phyloP scores from a whole-genome alignment of 1,140 invertebrate genomes.

The Drosophila busckii region DNA sequence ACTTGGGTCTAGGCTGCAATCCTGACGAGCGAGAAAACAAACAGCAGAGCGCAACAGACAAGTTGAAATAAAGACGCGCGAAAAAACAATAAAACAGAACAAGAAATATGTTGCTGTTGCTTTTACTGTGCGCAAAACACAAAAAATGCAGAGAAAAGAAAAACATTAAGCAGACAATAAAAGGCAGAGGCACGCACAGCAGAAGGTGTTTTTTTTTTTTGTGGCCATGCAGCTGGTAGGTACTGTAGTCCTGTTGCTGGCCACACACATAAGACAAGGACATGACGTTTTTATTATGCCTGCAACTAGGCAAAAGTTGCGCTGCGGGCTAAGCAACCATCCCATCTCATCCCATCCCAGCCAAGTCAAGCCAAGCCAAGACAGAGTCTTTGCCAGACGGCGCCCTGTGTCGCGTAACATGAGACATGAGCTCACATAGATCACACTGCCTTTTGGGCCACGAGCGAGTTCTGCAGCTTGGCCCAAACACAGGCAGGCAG shows the following conservation, averaged over 20 bases:
- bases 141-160: conserved; percentile 11
- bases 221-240: too few species aligned
- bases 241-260: conserved; percentile 48
- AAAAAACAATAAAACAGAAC: conserved; percentile 70
- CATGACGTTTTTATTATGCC: conserved; percentile 72
- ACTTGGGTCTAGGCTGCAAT: background rate
- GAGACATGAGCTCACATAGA: conserved; percentile 35
- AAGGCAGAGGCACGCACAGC: conserved; percentile 19
- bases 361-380: conserved; percentile 8
- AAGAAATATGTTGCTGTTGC: too few species aligned
- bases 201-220: background rate
- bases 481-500: conserved; percentile 15
- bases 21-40: conserved; percentile 47
- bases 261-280: conserved; percentile 63
- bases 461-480: background rate
- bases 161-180: conserved; percentile 59
- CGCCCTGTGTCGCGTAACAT: conserved; percentile 62
- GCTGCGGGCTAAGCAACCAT: too few species aligned
- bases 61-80: conserved; percentile 68
- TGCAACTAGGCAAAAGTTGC: conserved; percentile 15
- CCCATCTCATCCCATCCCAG: too few species aligned
- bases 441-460: conserved; percentile 10
- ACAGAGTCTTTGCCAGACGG: conserved; percentile 28
- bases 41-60: conserved; percentile 59
- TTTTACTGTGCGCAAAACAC: too few species aligned